phyloP scores from a whole-genome alignment of 2,797 vertebrate species.

The Enoplosus armatus region DNA sequence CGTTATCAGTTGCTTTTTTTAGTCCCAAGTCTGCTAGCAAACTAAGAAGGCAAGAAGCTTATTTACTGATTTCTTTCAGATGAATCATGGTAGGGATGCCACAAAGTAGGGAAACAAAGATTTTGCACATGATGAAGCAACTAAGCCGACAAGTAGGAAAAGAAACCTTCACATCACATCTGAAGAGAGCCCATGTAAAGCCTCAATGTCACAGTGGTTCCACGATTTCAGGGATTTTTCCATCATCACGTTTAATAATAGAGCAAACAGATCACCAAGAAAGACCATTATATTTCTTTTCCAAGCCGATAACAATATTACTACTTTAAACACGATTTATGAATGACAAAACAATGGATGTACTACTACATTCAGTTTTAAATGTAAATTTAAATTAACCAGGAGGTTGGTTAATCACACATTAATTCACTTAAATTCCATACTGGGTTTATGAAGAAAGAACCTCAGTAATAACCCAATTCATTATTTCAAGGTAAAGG shows the following conservation, averaged over 20 bases:
- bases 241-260: background rate
- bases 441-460: background rate
- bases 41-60: too few relatives aligned
- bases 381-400: background rate
- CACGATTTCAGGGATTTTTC: too few relatives aligned
- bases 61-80: slow-evolving; percentile 30
- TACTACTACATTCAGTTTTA: background rate
- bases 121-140: slow-evolving; percentile 8
- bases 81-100: background rate
- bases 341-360: background rate
- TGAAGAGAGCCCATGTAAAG: background rate
- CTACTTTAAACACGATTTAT: background rate
- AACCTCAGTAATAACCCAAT: background rate
- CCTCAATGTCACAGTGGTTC: background rate
- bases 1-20: slow-evolving; percentile 30
- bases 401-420: background rate
- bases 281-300: background rate
- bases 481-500: slow-evolving; percentile 46
- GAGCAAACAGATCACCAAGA: background rate
- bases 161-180: background rate
- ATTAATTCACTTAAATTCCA: slow-evolving; percentile 6
- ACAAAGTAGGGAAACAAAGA: slow-evolving; percentile 1
- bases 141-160: background rate
- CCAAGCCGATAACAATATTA: background rate
- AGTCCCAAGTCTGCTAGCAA: background rate